phyloP scores from a whole-genome alignment of 2,888 invertebrate species.

The Drosophila limbata region DNA sequence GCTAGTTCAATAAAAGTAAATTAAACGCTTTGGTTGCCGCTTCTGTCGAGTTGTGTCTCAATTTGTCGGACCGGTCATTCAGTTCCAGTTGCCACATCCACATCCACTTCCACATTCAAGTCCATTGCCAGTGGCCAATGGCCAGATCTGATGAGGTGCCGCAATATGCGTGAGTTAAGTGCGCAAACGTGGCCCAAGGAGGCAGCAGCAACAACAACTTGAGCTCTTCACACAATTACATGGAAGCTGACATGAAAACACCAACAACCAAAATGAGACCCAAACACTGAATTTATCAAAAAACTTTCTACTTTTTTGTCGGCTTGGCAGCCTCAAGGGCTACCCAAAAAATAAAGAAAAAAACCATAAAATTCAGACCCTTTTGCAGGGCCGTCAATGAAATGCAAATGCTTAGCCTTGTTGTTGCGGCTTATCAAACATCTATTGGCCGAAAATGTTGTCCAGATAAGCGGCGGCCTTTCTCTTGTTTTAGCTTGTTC shows the following conservation, averaged over 20 bases:
- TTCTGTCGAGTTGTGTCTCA: conserved; percentile 69
- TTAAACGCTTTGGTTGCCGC: conserved; percentile 57
- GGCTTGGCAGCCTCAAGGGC: conserved; percentile 39
- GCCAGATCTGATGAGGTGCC: conserved; percentile 65
- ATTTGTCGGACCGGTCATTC: conserved; percentile 50
- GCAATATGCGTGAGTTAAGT: conserved; percentile 67
- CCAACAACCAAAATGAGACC: neutral
- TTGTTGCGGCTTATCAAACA: conserved; percentile 68
- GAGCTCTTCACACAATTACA: conserved; percentile 56
- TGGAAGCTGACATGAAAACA: conserved; percentile 54
- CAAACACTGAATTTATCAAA: conserved; percentile 8
- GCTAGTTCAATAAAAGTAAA: conserved; percentile 73
- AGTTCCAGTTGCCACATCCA: conserved; percentile 17
- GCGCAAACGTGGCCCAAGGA: conserved; percentile 65
- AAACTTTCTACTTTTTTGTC: conserved; percentile 58
- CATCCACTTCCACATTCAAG: neutral
- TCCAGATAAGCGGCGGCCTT: conserved; percentile 59
- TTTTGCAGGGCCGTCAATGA: conserved; percentile 61
- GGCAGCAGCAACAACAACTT: conserved; percentile 29
- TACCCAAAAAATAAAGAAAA: conserved; percentile 5
- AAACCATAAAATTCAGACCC: conserved; percentile 36
- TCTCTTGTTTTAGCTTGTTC: conserved; percentile 16
- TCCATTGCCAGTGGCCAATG: conserved; percentile 38
- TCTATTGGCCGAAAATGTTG: conserved; percentile 76
- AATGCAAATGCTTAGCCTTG: conserved; percentile 68